Evolutionary conservation across 2,113 vertebrate genomes (phyloP).

Genomic region (Alouatta palliata): DNA sequence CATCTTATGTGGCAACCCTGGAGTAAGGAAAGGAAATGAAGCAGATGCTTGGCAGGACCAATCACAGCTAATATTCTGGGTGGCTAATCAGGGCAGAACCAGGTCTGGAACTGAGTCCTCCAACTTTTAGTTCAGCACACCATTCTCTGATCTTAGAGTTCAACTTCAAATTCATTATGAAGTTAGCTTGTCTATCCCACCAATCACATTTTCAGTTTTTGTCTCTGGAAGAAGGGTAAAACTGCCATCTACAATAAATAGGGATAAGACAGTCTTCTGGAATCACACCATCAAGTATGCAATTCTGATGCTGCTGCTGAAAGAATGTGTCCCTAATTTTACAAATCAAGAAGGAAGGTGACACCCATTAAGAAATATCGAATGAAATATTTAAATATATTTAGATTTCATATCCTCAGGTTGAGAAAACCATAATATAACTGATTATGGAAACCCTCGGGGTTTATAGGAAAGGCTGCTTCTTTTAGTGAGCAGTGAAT

Average conservation of each 20-base stretch:
- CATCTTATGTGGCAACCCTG: neutral
- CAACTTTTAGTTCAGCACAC: neutral
- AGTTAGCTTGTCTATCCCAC: neutral
- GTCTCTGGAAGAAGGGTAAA: neutral
- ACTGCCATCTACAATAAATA: neutral
- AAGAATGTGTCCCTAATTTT: neutral
- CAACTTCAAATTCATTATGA: neutral
- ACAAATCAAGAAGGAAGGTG: constrained; percentile 37
- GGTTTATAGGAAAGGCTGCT: constrained; percentile 42
- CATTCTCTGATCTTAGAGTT: neutral
- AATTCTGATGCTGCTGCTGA: neutral
- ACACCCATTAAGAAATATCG: constrained; percentile 42
- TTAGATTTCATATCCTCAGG: constrained; percentile 50
- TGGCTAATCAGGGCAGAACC: neutral
- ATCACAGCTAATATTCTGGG: too few species aligned
- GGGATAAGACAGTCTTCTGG: neutral
- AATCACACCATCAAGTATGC: neutral
- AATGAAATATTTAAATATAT: constrained; percentile 71
- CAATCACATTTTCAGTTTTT: neutral
- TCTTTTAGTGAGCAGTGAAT: constrained; percentile 63
- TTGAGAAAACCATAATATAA: constrained; percentile 36
- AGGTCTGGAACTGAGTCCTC: neutral
- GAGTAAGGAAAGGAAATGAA: neutral
- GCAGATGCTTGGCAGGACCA: neutral
- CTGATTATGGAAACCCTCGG: constrained; percentile 37